Conservation (phyloP, 2,888 invertebrate species). For the Strigamia maritima region DNA sequence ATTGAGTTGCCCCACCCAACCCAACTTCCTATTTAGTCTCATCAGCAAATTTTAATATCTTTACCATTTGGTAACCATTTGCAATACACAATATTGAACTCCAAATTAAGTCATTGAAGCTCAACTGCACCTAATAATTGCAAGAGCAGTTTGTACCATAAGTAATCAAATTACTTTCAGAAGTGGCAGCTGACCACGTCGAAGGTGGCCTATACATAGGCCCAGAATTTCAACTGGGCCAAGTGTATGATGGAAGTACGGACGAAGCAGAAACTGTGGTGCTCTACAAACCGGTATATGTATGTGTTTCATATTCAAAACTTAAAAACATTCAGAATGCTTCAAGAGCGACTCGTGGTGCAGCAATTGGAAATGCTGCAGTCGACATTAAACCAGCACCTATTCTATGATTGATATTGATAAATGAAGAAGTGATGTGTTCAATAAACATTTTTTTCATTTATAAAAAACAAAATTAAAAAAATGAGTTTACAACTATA, state of each 20-base stretch:
- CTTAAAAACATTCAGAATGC: slow-evolving; percentile 31
- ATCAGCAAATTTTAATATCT: too few species aligned
- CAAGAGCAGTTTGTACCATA: too few species aligned
- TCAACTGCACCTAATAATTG: too few species aligned
- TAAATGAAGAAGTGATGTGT: neutral
- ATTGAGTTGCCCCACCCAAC: too few species aligned
- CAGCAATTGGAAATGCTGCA: neutral
- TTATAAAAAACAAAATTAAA: neutral
- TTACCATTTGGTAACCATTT: too few species aligned
- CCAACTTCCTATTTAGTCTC: too few species aligned
- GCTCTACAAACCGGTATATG: slow-evolving; percentile 65
- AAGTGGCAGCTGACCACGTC: slow-evolving; percentile 67
- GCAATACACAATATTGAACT: too few species aligned
- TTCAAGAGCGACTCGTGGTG: neutral
- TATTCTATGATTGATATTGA: neutral
- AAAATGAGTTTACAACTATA: neutral
- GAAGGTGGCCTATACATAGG: slow-evolving; percentile 75
- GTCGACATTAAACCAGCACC: neutral
- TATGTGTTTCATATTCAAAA: slow-evolving; percentile 44
- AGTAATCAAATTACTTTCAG: slow-evolving; percentile 55
- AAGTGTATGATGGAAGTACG: slow-evolving; percentile 70
- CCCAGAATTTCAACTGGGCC: slow-evolving; percentile 72
- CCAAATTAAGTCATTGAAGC: too few species aligned
- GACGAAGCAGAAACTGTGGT: slow-evolving; percentile 60
- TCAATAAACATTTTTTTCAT: neutral